A percentile compares a stretch with the other conserved stretches of the same genome.
Conservation (phyloP, 2,113 vertebrate genomes). For the Pavo muticus region DNA sequence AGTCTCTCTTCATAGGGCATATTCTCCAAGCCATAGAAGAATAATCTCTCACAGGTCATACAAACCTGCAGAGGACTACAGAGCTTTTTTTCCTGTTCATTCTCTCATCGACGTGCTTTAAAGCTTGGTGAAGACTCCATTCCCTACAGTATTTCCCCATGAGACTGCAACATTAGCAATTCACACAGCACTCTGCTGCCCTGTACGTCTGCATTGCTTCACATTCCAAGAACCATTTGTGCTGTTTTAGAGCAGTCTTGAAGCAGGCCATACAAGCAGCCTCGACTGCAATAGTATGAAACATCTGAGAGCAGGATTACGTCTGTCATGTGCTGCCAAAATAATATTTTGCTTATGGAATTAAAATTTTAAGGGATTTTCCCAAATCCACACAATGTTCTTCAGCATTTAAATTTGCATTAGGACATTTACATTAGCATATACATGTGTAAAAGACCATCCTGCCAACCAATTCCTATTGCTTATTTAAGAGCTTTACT, state of each 20-base stretch:
- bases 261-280: constrained; percentile 12
- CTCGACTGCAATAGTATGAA: constrained; percentile 24
- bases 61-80: neutral
- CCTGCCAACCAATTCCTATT: constrained; percentile 35
- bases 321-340: constrained; percentile 62
- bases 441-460: constrained; percentile 17
- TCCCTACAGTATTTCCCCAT: neutral
- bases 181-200: neutral
- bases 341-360: constrained; percentile 69
- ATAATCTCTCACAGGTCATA: no score
- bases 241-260: constrained; percentile 23
- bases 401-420: constrained; percentile 40
- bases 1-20: no score
- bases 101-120: neutral
- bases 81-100: neutral
- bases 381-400: constrained; percentile 59
- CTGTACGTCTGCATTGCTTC: neutral
- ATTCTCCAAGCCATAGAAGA: no score
- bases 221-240: constrained; percentile 13
- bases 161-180: neutral
- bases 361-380: constrained; percentile 65
- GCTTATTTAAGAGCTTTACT: constrained; percentile 41
- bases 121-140: neutral
- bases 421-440: constrained; percentile 58
- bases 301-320: constrained; percentile 65